Base-by-base conservation (phyloP, 2,888 invertebrate species). In the Allygus modestus region DNA sequence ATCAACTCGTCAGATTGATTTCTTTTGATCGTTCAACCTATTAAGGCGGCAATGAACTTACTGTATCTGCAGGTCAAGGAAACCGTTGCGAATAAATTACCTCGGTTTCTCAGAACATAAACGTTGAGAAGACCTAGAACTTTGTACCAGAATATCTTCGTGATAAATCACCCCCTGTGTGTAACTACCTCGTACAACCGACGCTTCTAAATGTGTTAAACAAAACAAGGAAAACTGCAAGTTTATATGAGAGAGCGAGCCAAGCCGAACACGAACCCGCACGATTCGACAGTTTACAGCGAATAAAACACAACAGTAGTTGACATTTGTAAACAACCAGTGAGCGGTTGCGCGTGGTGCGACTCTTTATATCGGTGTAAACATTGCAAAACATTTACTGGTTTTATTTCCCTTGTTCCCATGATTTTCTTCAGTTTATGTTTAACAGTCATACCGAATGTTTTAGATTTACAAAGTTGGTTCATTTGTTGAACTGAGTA, bases 321-420 rank as follows among this genome's bases (percentile, higher is more conserved):
- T 58, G 65, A 65, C 65, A 65, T 28, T 58, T 26, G 65, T 65
- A 65, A 65, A 65, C 31, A 65, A 20, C 23, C 46, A 46, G 46
- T 46, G 46, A 17, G 17, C 46, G 46, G 46, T 12, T 46, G 1
- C 46, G 12, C 46, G 46, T 46, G 46, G 17, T 2, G 46, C 7
- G 46, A 7, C 46, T 46, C 46, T 46, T 37, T 37, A 37, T 4
- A 37, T 7, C 37, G 4, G 5, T 7, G 37, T 37, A 37, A 37
- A 37, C 37, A 37, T 37, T 37, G 37, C 4, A 37, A 9, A 4
- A 4, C 37, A 37, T 37, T 37, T 37, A 37, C 9, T 37, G 9
- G 37, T 37, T 37, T 37, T n/a, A n/a, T n/a, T n/a, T n/a, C n/a
- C n/a, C n/a, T n/a, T n/a, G n/a, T n/a, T n/a, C n/a, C n/a, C n/a